A percentile compares a stretch with the other conserved stretches of the same genome.
Conservation (phyloP, 2,797 vertebrate species). For the Loriculus beryllinus region DNA sequence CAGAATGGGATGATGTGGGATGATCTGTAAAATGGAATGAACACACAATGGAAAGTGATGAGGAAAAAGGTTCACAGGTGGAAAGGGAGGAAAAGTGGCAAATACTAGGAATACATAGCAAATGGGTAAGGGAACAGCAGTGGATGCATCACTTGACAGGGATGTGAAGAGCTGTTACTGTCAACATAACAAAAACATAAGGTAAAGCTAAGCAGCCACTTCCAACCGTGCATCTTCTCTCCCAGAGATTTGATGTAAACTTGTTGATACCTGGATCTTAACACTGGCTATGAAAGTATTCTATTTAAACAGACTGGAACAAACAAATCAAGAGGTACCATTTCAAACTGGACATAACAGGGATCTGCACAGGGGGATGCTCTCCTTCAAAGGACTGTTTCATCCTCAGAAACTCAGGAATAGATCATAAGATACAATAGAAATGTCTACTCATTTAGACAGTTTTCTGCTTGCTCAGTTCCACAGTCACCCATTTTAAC, state of each 20-base stretch:
- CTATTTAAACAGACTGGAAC: not conserved
- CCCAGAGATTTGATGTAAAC: not conserved
- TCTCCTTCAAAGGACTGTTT: not conserved
- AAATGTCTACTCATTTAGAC: not conserved
- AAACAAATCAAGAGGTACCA: not conserved
- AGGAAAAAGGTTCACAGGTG: conserved; percentile 13
- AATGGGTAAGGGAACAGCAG: not conserved
- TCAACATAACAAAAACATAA: not conserved
- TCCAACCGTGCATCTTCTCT: not conserved
- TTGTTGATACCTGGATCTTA: not conserved
- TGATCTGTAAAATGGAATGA: conserved; percentile 95
- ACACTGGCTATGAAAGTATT: not conserved
- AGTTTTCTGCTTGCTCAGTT: not conserved
- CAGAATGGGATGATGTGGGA: conserved; percentile 87
- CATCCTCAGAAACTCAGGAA: not conserved
- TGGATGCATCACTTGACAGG: not conserved
- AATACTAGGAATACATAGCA: not conserved
- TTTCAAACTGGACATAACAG: not conserved
- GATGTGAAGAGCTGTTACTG: not conserved
- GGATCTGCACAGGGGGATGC: not conserved
- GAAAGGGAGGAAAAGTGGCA: not conserved
- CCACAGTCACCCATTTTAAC: not conserved
- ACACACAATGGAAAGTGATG: conserved; percentile 69
- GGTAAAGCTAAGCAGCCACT: conserved; percentile 6
- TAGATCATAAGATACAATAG: not conserved